Percentiles rank a stretch among this genome's conserved stretches.
Evolutionary conservation across 2,113 vertebrate species (phyloP).

Genomic region (Platysternon megacephalum): DNA sequence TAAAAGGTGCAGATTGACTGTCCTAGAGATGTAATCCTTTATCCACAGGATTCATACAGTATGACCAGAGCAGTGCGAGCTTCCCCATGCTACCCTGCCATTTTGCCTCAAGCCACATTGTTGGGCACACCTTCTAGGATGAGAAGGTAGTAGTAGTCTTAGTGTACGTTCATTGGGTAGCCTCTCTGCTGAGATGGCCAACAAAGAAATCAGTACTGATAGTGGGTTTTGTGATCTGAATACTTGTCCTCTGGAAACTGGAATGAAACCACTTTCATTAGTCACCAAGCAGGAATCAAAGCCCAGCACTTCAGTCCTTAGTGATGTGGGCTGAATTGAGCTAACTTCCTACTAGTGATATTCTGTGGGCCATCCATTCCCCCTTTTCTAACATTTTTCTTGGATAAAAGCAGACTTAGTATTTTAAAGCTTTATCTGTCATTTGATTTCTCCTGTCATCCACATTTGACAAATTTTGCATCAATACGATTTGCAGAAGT

Average conservation of each 20-base stretch:
- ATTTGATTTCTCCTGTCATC: background rate
- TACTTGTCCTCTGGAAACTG: background rate
- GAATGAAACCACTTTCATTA: background rate
- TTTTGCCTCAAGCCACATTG: background rate
- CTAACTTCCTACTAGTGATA: background rate
- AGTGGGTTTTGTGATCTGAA: background rate
- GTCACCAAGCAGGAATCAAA: background rate
- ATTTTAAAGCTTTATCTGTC: background rate
- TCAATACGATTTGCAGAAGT: background rate
- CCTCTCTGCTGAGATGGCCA: background rate
- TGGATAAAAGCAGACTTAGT: background rate
- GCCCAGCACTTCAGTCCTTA: background rate
- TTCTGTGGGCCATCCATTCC: background rate
- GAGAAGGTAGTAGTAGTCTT: background rate
- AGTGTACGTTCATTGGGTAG: background rate
- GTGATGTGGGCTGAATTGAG: background rate
- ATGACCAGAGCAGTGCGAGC: background rate
- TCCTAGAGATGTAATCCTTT: background rate
- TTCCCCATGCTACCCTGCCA: background rate
- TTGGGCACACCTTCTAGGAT: background rate
- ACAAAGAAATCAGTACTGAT: background rate
- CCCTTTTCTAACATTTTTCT: background rate
- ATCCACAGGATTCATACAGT: background rate
- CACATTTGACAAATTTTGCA: background rate
- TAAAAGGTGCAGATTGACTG: background rate